These are phyloP conservation scores for Mythimna vitellina DNA, from an alignment of 2,888 invertebrate species.

Conservation along the genomic window DNA sequence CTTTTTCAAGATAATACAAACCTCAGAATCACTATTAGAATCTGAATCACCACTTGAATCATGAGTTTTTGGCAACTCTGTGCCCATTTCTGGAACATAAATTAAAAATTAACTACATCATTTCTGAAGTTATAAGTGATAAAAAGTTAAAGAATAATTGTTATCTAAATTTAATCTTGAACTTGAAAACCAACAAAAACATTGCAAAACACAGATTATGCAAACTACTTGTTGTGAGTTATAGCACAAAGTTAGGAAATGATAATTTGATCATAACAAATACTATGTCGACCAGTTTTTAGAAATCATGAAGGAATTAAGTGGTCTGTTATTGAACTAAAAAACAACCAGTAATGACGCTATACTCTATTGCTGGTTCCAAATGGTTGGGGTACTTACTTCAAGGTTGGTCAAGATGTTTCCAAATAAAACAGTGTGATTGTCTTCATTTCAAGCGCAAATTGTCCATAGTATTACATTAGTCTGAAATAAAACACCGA, in stretches of 20 bases:
- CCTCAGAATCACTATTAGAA: constrained; percentile 91
- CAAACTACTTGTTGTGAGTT: constrained; percentile 16
- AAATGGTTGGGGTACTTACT: constrained; percentile 81
- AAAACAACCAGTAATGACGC: constrained; percentile 66
- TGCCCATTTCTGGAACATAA: constrained; percentile 87
- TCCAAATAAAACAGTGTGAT: constrained; percentile 80
- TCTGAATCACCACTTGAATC: constrained; percentile 91
- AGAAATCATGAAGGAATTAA: constrained; percentile 1
- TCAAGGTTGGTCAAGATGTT: constrained; percentile 90
- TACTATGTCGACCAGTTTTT: neutral
- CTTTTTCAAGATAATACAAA: constrained; percentile 68
- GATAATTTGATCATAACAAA: constrained; percentile 8
- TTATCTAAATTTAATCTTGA: constrained; percentile 61
- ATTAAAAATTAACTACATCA: constrained; percentile 6
- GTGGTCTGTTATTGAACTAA: constrained; percentile 16
- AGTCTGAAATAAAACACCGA: constrained; percentile 74
- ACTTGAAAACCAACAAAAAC: constrained; percentile 59
- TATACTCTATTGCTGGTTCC: constrained; percentile 56
- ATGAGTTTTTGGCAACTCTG: constrained; percentile 88
- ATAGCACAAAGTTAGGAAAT: neutral
- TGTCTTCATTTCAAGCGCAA: constrained; percentile 85
- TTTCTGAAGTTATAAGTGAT: neutral
- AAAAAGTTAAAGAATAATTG: constrained; percentile 15
- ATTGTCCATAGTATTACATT: constrained; percentile 67
- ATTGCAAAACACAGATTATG: constrained; percentile 36